Evolutionary conservation across 1,140 invertebrate genomes (phyloP).

Genomic region (Thaumetopoea pityocampa): DNA sequence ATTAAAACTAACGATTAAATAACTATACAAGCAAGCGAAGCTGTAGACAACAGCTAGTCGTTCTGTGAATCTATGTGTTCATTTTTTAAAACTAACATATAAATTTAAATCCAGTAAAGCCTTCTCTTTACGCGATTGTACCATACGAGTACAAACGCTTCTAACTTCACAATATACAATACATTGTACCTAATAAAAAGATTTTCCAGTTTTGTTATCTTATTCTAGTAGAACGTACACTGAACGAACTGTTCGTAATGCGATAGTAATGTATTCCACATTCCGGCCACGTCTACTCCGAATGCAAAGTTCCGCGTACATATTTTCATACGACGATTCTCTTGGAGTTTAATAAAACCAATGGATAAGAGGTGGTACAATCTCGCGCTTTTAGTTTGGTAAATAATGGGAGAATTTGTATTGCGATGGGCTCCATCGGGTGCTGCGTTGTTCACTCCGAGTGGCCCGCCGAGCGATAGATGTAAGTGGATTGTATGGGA

Average conservation of each 20-base stretch:
- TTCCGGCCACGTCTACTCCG: slow-evolving; percentile 32
- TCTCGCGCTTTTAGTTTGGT: slow-evolving; percentile 23
- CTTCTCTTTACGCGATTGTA: too few species aligned
- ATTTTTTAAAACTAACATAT: too few species aligned
- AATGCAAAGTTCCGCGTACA: slow-evolving; percentile 19
- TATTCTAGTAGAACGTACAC: slow-evolving; percentile 34
- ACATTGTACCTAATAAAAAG: too few species aligned
- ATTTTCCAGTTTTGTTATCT: too few species aligned
- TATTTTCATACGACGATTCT: slow-evolving; percentile 15
- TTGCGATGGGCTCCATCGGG: neutral
- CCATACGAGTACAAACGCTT: too few species aligned
- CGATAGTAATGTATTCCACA: slow-evolving; percentile 39
- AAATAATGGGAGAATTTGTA: slow-evolving; percentile 12
- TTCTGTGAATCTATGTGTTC: too few species aligned
- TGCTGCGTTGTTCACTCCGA: neutral
- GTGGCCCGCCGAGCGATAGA: too few species aligned
- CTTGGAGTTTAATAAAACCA: slow-evolving; percentile 19
- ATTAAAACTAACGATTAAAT: too few species aligned
- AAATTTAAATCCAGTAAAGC: too few species aligned
- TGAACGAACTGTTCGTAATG: slow-evolving; percentile 40
- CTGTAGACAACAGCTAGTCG: too few species aligned
- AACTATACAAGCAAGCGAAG: too few species aligned
- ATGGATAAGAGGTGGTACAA: slow-evolving; percentile 4
- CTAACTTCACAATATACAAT: too few species aligned
- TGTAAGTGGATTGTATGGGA: neutral